These are phyloP conservation scores for Aplochiton taeniatus DNA, from an alignment of 2,797 vertebrate genomes.

Conservation along the genomic window DNA sequence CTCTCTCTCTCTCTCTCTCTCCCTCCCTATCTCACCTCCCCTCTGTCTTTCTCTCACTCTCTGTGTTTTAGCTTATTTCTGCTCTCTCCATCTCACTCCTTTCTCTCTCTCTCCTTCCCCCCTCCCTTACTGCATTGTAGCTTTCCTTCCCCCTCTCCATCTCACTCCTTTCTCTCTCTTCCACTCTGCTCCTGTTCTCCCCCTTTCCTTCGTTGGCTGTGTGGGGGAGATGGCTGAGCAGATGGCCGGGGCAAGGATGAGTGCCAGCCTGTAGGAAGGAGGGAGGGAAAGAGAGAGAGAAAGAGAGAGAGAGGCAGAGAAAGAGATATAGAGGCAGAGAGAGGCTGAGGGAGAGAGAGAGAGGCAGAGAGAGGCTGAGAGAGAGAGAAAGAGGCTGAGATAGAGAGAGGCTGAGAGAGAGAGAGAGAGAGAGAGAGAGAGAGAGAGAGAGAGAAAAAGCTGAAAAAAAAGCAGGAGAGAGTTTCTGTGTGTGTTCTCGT, in stretches of 20 bases:
- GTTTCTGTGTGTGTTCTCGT: no score
- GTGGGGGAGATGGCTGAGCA: constrained; percentile 55
- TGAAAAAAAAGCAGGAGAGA: constrained; percentile 6
- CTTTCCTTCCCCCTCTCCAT: constrained; percentile 19
- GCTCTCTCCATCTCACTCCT: constrained; percentile 13
- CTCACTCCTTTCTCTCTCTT: constrained; percentile 22
- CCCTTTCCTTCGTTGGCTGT: not conserved
- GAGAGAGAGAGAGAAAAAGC: constrained; percentile 27
- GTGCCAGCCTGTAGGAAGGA: constrained; percentile 56
- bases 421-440: constrained; percentile 28
- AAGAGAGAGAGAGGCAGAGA: constrained; percentile 46
- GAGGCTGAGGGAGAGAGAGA: no score
- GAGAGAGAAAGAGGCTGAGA: constrained; percentile 31
- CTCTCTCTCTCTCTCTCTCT: constrained; percentile 23
- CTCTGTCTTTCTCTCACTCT: not conserved
- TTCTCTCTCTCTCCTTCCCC: constrained; percentile 14
- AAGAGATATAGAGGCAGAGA: constrained; percentile 46
- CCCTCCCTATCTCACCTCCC: not conserved
- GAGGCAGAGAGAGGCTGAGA: no score
- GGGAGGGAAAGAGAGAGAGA: constrained; percentile 37
- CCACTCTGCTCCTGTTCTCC: constrained; percentile 13
- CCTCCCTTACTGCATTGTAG: no score
- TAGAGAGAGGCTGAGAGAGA: constrained; percentile 46
- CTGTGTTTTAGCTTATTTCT: not conserved
- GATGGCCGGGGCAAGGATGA: constrained; percentile 71